Evolutionary conservation across 2,797 vertebrate species (phyloP), one percentile per base, ranked within the genome.

Genomic region (Centroberyx gerrardi): DNA sequence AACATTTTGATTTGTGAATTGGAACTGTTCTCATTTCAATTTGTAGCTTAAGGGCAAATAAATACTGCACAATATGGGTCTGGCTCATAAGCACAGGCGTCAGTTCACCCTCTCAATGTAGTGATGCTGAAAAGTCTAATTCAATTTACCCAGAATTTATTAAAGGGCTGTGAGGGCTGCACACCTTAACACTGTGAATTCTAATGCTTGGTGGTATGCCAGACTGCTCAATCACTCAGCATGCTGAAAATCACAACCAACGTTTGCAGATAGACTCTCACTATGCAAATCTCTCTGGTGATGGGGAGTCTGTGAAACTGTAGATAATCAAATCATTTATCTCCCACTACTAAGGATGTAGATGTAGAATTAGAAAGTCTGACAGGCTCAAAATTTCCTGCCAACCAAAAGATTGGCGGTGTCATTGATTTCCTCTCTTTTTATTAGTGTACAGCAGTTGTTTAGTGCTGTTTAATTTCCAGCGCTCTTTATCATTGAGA

Each of bases 1-100:
- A n/a, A 67, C 54, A 9, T 74, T 72, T 56, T 54, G 8, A 61
- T 72, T 69, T 66, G 33, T 64, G 28, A 58, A 15, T 33, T n/a
- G 8, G 9, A 61, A 72, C 48, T 22, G 29, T 4, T 53, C 46
- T 78, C 4, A n/a, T 73, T 65, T 81, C 52, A 55, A 15, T 55
- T 44, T 63, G 9, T 36, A n/a, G 17, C 29, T 76, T 27, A 63
- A 61, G 68, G 29, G 27, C 17, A 79, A 64, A 64, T 71, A 29
- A 40, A 58, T 36, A 44, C 56, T 28, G 29, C 56, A 38, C 22
- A 5, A 38, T 59, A 36, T 59, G 14, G 17, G 31, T 18, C 29
- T 3, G 22, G 15, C 27, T 55, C 12, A 31, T 31, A 31, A 17
- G 27, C 22, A 3, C 17, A 1, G 46, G 17, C 46, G 17, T 48